Percentiles rank a stretch among this genome's conserved stretches.
Evolutionary conservation across 2,113 vertebrate genomes (phyloP).

Genomic region (Petrocephalus microphthalmus): DNA sequence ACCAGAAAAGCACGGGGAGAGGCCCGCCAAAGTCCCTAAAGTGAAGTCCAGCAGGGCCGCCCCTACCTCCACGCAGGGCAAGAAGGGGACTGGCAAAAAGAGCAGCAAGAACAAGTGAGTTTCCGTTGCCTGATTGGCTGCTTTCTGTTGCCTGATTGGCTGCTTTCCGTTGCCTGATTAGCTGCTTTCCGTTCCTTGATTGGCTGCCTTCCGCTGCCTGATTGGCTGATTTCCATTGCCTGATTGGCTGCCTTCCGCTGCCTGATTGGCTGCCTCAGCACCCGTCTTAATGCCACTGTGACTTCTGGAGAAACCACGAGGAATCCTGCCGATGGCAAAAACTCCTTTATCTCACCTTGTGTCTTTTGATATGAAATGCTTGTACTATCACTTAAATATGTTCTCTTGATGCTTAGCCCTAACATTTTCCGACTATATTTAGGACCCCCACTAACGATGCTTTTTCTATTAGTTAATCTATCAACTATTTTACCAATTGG

Average conservation of each 20-base stretch:
- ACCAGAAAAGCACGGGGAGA: slow-evolving; percentile 66
- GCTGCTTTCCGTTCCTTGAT: too few species aligned
- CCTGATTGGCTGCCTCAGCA: not conserved
- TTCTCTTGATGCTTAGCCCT: not conserved
- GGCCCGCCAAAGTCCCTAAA: slow-evolving; percentile 60
- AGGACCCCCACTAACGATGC: not conserved
- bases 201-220: too few species aligned
- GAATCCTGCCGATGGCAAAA: not conserved
- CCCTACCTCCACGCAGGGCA: slow-evolving; percentile 41
- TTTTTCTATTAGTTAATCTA: not conserved
- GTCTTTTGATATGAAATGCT: too few species aligned
- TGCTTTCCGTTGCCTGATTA: too few species aligned
- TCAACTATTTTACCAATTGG: not conserved
- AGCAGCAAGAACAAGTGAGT: slow-evolving; percentile 70
- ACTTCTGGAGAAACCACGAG: not conserved
- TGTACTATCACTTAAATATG: not conserved
- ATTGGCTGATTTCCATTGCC: too few species aligned
- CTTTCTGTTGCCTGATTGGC: too few species aligned
- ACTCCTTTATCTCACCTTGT: not conserved
- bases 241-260: too few species aligned
- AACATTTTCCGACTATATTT: not conserved
- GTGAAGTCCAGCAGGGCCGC: slow-evolving; percentile 50
- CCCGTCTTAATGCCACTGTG: not conserved
- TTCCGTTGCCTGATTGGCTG: not conserved
- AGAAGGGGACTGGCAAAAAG: slow-evolving; percentile 52